Percentiles rank a stretch among this genome's conserved stretches.
phyloP scores from a whole-genome alignment of 2,113 vertebrate genomes.

The Bettongia penicillata region DNA sequence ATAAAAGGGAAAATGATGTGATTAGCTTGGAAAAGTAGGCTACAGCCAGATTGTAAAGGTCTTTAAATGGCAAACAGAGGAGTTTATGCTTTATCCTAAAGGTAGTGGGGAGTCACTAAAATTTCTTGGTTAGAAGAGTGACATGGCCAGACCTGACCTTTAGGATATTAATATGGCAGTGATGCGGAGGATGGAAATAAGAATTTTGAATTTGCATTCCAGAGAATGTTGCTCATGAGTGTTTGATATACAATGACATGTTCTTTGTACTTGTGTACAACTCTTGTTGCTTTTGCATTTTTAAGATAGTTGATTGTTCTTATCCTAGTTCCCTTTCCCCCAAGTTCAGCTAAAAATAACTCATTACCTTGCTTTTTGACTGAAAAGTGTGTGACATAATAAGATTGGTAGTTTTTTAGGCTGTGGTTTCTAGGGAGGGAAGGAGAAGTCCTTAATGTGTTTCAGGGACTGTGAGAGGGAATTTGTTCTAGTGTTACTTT shows the following conservation, averaged over 20 bases:
- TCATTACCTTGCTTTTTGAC: conserved; percentile 27
- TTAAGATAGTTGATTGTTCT: conserved; percentile 31
- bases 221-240: background rate
- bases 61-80: background rate
- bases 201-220: background rate
- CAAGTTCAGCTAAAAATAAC: conserved; percentile 7
- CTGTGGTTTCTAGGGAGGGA: conserved; percentile 39
- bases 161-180: background rate
- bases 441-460: background rate
- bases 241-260: background rate
- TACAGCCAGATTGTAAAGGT: background rate
- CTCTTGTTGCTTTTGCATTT: conserved; percentile 47
- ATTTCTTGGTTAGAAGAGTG: background rate
- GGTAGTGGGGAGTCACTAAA: background rate
- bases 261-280: background rate
- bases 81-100: background rate
- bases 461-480: conserved; percentile 22
- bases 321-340: background rate
- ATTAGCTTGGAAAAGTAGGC: background rate
- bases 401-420: conserved; percentile 40
- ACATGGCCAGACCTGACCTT: background rate
- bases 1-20: background rate
- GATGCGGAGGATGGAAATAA: background rate
- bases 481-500: conserved; percentile 55
- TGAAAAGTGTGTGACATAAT: conserved; percentile 10